Base-by-base conservation (phyloP, 2,888 invertebrate species). In the Laothoe populi region DNA sequence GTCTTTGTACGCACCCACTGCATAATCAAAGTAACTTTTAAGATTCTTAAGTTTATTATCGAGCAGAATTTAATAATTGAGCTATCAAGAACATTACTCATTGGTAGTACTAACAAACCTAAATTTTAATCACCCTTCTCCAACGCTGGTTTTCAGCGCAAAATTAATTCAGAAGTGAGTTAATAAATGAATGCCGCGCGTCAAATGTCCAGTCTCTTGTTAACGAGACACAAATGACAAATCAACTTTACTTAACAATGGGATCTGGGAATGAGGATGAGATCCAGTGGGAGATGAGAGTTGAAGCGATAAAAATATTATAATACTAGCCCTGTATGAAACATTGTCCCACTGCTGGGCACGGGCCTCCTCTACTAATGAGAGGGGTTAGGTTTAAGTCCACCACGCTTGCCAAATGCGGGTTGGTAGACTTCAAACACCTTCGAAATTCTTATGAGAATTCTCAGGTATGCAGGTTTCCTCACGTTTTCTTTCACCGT, bases 151-250 rank as follows among this genome's bases (percentile, higher is more conserved):
- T 70, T 70, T 65, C 60, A 38, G 26, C 57, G 58, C 65, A 66
- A 68, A 69, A 74, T 74, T 68, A 67, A 74, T 72, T 61, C 49
- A 24, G 19, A 4, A 26, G 44, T 19, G 49, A 49, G 53, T 53
- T 53, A 53, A 60, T 60, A 26, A 60, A 60, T 59, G n/a, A 48
- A 60, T 42, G 35, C 16, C 10, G 35, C 21, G 46, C 40, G 81
- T 84, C 81, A 79, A 78, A 80, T 79, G 81, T 79, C 79, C 79
- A 66, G 65, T 69, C 70, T 70, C 75, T 79, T 78, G 80, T 84
- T 82, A 82, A 84, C 85, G 81, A 82, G 75, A 81, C 62, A 66
- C 66, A 75, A 79, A 82, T 86, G 86, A 87, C 86, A 84, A 85
- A 86, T 86, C 81, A 83, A 82, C 77, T 83, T 76, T 70, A 53